Conservation (phyloP, 2,113 vertebrate genomes). For the Leptobrachium ailaonicum region DNA sequence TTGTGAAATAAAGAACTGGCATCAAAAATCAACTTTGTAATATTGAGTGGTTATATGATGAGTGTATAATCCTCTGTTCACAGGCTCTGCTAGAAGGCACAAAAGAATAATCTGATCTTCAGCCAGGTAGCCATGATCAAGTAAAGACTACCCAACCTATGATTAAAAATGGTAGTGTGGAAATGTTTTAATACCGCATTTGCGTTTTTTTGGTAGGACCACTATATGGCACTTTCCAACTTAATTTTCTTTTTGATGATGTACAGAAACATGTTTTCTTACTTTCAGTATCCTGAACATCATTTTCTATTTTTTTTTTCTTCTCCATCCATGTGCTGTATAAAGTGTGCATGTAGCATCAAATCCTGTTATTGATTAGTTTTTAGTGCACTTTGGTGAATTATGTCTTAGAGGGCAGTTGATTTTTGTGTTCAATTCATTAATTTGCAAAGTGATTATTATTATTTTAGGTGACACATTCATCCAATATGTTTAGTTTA, state of each 20-base stretch:
- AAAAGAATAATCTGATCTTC: neutral
- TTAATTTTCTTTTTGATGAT: neutral
- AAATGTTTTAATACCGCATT: constrained; percentile 10
- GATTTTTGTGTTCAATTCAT: constrained; percentile 56
- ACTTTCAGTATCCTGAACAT: constrained; percentile 71
- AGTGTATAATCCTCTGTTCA: neutral
- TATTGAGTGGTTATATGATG: neutral
- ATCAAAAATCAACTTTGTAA: constrained; percentile 8
- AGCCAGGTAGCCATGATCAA: neutral
- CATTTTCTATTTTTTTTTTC: constrained; percentile 62
- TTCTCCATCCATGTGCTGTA: constrained; percentile 56
- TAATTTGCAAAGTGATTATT: constrained; percentile 14
- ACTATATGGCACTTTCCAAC: constrained; percentile 3
- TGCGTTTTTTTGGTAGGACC: neutral
- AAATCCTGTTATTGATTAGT: constrained; percentile 61
- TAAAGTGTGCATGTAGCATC: constrained; percentile 68
- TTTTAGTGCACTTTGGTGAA: constrained; percentile 66
- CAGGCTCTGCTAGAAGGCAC: neutral
- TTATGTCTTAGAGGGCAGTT: constrained; percentile 64
- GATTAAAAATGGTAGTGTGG: neutral
- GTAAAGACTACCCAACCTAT: no score
- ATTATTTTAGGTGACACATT: neutral
- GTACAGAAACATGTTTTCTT: neutral
- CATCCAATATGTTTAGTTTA: neutral
- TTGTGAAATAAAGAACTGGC: constrained; percentile 35